Evolutionary conservation across 2,888 invertebrate genomes (phyloP), one percentile per base, ranked within the genome.

Genomic region (Mermis nigrescens): DNA sequence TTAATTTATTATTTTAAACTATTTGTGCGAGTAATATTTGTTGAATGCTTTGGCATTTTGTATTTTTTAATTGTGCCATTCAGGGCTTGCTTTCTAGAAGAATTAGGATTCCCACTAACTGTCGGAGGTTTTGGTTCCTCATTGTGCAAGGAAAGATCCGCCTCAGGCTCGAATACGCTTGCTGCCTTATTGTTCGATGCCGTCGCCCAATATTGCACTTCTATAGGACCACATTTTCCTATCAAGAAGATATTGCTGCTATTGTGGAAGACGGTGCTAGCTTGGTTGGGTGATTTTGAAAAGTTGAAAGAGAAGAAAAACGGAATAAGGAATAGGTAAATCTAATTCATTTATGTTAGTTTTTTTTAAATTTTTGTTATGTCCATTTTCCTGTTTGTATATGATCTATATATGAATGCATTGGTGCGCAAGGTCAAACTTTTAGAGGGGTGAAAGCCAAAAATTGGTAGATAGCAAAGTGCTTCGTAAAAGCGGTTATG

Each of bases 231-330:
- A 24, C 92, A 95, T 77, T 95, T 91, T 76, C 98, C 98, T 1
- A 94, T 98, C 82, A 94, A 92, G 74, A 99, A 98, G 77, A 87
- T 95, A 12, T 78, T 99, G 24, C 77, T 99, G 55, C 77, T 98
- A 24, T 74, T 94, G 1, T 98, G 98, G 98, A 98, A 98, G 77
- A 81, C 89, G 12, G 81, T 94, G 60, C 78, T 99, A 57, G 83
- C 92, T 64, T 70, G 73, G 19, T 77, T 98, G 55, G 98, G 98
- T 27, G 95, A 94, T 4, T 86, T 87, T 70, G 82, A 84, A 61
- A 82, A 83, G 59, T 76, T 94, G 31, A 83, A 84, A 68, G 81
- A 82, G 65, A 76, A 84, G 57, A 92, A 92, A 76, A 74, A 74
- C 64, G 62, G 27, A 2, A 1, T 55, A 7, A 48, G 51, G n/a